phyloP scores from a whole-genome alignment of 2,113 vertebrate genomes.

The Anoplopoma fimbria region DNA sequence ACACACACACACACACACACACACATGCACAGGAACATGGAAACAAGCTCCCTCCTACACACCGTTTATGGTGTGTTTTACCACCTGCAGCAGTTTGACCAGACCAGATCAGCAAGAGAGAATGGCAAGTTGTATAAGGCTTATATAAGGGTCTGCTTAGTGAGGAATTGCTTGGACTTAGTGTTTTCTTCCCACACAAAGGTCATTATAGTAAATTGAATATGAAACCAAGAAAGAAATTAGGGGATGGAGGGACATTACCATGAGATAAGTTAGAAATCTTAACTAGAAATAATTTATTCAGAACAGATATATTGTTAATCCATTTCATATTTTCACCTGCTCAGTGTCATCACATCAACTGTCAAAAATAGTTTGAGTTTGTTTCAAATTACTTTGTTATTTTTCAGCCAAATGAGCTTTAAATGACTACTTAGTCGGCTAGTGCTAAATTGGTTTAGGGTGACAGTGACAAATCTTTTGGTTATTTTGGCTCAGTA shows the following conservation, averaged over 20 bases:
- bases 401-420: not conserved
- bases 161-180: constrained; percentile 23
- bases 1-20: constrained; percentile 20
- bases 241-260: not conserved
- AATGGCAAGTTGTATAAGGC: constrained; percentile 61
- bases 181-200: constrained; percentile 11
- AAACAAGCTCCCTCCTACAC: constrained; percentile 40
- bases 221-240: not conserved
- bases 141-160: constrained; percentile 68
- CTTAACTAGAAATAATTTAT: not conserved
- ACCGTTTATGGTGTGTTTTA: constrained; percentile 39
- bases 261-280: not conserved
- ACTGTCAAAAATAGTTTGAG: not conserved
- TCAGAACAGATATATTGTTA: not conserved
- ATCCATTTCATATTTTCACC: not conserved
- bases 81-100: constrained; percentile 63
- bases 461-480: not conserved
- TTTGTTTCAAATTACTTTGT: not conserved
- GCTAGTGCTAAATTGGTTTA: not conserved
- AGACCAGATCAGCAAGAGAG: constrained; percentile 58
- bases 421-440: not conserved
- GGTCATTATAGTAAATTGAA: not conserved
- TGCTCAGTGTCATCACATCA: not conserved
- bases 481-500: not conserved
- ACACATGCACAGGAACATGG: constrained; percentile 9